Evolutionary conservation across 2,113 vertebrate species (phyloP).

Genomic region (Rhinolophus sinicus): DNA sequence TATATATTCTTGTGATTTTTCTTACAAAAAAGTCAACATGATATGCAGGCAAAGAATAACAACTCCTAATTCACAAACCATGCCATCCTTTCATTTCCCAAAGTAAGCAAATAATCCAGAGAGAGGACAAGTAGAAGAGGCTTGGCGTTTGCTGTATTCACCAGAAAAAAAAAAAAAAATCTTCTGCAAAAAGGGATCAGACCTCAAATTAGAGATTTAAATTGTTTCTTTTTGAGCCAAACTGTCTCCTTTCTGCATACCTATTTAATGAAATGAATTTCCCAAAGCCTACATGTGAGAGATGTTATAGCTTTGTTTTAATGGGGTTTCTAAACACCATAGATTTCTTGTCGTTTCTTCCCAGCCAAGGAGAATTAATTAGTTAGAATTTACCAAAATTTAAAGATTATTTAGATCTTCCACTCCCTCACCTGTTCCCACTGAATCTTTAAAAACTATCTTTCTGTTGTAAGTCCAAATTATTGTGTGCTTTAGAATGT

Average conservation of each 20-base stretch:
- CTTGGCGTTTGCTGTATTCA: slow-evolving; percentile 37
- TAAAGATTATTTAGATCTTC: slow-evolving; percentile 41
- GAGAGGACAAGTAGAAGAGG: slow-evolving; percentile 57
- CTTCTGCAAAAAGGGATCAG: slow-evolving; percentile 58
- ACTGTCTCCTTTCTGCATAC: slow-evolving; percentile 7
- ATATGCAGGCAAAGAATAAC: slow-evolving; percentile 78
- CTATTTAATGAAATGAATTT: slow-evolving; percentile 35
- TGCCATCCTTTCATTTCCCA: slow-evolving; percentile 76
- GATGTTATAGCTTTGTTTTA: slow-evolving; percentile 37
- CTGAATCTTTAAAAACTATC: neutral
- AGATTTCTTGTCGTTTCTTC: slow-evolving; percentile 34
- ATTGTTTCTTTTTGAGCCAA: slow-evolving; percentile 56
- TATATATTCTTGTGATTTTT: slow-evolving; percentile 81
- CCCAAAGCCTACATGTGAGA: neutral
- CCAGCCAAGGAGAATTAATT: slow-evolving; percentile 1
- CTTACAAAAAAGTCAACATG: slow-evolving; percentile 67
- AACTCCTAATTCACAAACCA: slow-evolving; percentile 73
- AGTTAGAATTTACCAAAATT: slow-evolving; percentile 6
- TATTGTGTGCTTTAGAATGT: neutral
- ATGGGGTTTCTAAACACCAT: slow-evolving; percentile 31
- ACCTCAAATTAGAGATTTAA: slow-evolving; percentile 62
- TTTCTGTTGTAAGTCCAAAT: slow-evolving; percentile 28
- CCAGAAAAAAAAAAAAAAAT: slow-evolving; percentile 31
- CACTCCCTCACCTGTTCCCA: neutral
- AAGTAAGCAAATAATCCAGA: slow-evolving; percentile 79